Conservation (phyloP, 2,113 vertebrate genomes). For the Willisornis vidua region DNA sequence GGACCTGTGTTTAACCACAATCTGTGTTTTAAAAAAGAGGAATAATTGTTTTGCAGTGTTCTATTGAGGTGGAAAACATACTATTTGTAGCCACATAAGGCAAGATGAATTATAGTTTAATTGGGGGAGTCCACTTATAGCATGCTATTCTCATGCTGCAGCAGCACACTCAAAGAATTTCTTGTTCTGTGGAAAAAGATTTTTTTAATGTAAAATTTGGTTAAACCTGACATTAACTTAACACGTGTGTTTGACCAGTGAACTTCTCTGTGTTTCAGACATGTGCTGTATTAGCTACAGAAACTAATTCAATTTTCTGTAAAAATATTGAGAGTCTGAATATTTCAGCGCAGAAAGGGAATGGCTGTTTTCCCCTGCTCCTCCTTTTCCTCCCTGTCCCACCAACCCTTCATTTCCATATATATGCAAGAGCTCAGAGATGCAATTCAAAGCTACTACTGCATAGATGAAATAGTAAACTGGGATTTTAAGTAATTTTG, state of each 20-base stretch:
- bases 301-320: not conserved
- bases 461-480: not conserved
- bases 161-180: not conserved
- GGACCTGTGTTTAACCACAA: not conserved
- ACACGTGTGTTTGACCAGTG: not conserved
- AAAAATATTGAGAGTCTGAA: not conserved
- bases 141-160: not conserved
- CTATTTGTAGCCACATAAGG: not conserved
- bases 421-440: not conserved
- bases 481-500: not conserved
- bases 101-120: not conserved
- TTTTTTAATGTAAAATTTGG: not conserved
- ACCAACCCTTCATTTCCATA: not conserved
- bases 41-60: not conserved
- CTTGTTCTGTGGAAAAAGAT: not conserved
- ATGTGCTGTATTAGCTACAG: not conserved
- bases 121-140: not conserved
- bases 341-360: not conserved
- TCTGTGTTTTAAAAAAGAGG: not conserved
- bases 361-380: not conserved
- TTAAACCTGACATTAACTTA: not conserved
- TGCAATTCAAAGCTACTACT: not conserved
- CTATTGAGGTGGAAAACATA: not conserved
- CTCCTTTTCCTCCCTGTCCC: not conserved
- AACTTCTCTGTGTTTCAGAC: not conserved